A percentile compares a stretch with the other conserved stretches of the same genome.
Conservation (phyloP, 2,888 invertebrate species). For the Loripinus fragilis region DNA sequence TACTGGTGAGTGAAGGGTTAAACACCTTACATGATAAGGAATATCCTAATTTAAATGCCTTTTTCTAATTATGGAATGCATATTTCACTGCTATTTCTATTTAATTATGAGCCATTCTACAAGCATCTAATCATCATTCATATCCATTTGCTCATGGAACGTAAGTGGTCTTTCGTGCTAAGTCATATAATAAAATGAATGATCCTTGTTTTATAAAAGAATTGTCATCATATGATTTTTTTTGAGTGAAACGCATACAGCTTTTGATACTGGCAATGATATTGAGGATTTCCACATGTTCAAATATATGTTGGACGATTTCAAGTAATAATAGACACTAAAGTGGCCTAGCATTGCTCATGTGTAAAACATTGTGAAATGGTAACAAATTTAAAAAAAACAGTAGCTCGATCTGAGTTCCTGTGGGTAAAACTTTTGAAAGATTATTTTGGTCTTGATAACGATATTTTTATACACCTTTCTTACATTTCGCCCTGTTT, state of each 20-base stretch:
- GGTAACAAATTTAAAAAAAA: neutral
- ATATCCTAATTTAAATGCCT: neutral
- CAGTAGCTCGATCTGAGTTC: slow-evolving; percentile 5
- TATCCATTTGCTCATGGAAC: slow-evolving; percentile 14
- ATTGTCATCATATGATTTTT: slow-evolving; percentile 9
- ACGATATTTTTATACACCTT: neutral
- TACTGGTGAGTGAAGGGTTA: no score
- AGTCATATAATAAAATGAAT: slow-evolving; percentile 4
- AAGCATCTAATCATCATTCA: neutral
- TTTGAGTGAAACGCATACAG: neutral
- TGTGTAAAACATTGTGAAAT: neutral
- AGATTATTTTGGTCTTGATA: neutral
- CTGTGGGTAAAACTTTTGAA: neutral
- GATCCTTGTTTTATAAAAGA: slow-evolving; percentile 3
- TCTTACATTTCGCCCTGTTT: neutral
- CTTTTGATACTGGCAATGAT: slow-evolving; percentile 1
- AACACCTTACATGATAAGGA: no score
- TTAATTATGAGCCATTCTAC: neutral
- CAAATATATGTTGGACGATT: slow-evolving; percentile 1
- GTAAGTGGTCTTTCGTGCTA: neutral
- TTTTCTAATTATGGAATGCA: neutral
- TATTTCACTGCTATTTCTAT: neutral
- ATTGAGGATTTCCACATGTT: neutral
- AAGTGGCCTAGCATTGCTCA: neutral
- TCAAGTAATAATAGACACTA: neutral